Evolutionary conservation across 2,113 vertebrate species (phyloP), one percentile per base, ranked within the genome.

Genomic region (Eretmochelys imbricata): DNA sequence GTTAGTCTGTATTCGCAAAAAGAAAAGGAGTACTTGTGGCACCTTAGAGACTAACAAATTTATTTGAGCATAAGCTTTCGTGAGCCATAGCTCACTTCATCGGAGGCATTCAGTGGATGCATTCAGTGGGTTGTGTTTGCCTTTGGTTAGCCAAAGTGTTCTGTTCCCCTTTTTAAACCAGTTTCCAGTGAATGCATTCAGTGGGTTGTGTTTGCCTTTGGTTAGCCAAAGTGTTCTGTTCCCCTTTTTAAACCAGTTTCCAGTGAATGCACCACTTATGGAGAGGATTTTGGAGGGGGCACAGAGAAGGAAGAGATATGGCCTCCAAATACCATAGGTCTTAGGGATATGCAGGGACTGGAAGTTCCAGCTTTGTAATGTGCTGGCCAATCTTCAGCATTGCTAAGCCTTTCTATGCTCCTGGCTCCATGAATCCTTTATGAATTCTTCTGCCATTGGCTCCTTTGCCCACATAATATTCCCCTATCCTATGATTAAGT

Each of bases 181-280:
- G 69, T 93, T 94, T 82, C 78, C 81, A 42, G 42, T 5, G 42
- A 5, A 42, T 42, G 42, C 42, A 42, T 42, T 42, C 42, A 42
- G n/a, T 0, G 0, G 24, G 24, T 46, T 46, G 10, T 76, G 75
- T 76, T 76, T 78, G 22, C 22, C 42, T 78, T 78, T 78, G 42
- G 42, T 25, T 46, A 78, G 42, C 25, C 25, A 48, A 46, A 69
- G 19, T 48, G 38, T 78, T 78, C 42, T 29, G 13, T 25, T 78
- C 13, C 11, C 19, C 42, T 48, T 46, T 78, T 78, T 7, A 46
- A 78, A 78, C 12, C 42, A 49, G 69, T 93, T 94, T 82, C 78
- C 81, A 69, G n/a, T 3, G 25, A 94, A 22, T 12, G 20, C 54
- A 22, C 20, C 51, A 24, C 51, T 0, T 0, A 38, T 0, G 19